Conservation (phyloP, 2,888 invertebrate species). For the Ophonus ardosiacus region DNA sequence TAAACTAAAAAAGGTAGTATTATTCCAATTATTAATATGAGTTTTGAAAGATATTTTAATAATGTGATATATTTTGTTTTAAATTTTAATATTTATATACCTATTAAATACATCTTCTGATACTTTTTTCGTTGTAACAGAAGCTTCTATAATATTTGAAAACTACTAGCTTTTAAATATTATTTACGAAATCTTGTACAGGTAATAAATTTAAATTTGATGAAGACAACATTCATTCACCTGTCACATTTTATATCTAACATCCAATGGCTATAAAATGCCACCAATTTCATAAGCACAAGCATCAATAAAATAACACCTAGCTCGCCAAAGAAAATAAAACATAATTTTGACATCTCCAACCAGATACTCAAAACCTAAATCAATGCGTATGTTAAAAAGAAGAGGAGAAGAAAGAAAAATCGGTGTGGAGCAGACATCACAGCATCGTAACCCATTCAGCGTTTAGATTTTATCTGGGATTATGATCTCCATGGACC, state of each 20-base stretch:
- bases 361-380: conserved; percentile 7
- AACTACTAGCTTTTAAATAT: not conserved
- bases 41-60: no score
- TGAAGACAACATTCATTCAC: conserved; percentile 24
- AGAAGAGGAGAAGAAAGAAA: conserved; percentile 10
- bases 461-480: conserved; percentile 31
- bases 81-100: no score
- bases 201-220: conserved; percentile 10
- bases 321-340: conserved; percentile 24
- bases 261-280: conserved; percentile 17
- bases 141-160: not conserved
- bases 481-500: conserved; percentile 2
- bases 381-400: conserved; percentile 11
- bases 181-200: not conserved
- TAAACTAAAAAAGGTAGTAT: no score
- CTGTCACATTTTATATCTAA: conserved; percentile 18
- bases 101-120: not conserved
- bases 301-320: conserved; percentile 22
- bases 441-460: conserved; percentile 8
- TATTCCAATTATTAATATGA: no score
- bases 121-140: not conserved
- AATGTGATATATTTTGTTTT: no score
- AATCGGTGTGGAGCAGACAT: conserved; percentile 7
- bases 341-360: conserved; percentile 2
- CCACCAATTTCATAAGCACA: not conserved